Base-by-base conservation (phyloP, 2,113 vertebrate genomes). In the Nibea albiflora region DNA sequence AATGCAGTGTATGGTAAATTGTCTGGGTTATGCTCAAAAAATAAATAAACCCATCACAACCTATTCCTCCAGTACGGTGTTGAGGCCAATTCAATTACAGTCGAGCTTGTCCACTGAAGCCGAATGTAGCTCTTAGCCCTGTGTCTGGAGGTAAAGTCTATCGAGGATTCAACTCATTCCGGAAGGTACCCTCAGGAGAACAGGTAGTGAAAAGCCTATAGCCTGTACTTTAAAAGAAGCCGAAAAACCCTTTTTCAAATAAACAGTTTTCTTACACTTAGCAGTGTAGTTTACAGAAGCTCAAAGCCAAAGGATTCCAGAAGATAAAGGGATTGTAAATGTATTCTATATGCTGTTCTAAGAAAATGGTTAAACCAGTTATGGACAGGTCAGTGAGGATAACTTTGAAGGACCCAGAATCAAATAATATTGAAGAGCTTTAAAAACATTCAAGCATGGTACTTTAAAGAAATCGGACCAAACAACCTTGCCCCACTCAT, bases 71-170 rank as follows among this genome's bases (percentile, higher is more conserved):
- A 56, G 66, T 56, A 54, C 3, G 1, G 31, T 64, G 68, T 75
- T 78, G 65, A 83, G 78, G 66, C 83, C 85, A 89, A 87, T 92
- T 90, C 83, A 89, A 87, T 90, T 90, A 84, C 56, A 57, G 76
- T 12, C 64, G 60, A 76, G 49, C 64, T 73, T 84, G 86, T 85
- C 79, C 79, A 76, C 73, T 72, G 46, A 56, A 88, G 85, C 65
- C 24, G 39, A 86, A 42, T 81, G 66, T 65, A 82, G 67, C 73
- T 83, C 52, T 86, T 64, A 81, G 58, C 70, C 78, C 28, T 11
- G 17, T 87, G 88, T 88, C 84, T 78, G 47, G 60, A 86, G 87
- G 82, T 88, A 53, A 86, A 66, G 70, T 85, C 85, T 78, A 15
- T 20, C 20, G 71, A 84, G 85, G 83, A 49, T 73, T 74, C 73